Conservation (phyloP, 2,113 vertebrate genomes). For the Limnothrissa miodon region DNA sequence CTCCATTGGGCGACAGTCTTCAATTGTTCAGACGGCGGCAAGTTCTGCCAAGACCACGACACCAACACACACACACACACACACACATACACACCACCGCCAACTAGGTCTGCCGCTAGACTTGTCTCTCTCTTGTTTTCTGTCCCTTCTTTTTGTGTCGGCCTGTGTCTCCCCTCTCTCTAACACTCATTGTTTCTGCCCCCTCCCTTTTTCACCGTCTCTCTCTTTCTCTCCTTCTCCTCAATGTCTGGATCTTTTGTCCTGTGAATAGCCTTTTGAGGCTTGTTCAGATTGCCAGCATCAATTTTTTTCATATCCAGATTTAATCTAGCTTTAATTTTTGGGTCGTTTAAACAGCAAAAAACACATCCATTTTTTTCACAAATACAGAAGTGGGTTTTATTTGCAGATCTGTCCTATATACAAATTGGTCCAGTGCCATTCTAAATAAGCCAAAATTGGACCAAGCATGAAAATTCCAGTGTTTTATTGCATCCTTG, state of each 20-base stretch:
- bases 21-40: slow-evolving; percentile 30
- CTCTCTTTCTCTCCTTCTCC: background rate
- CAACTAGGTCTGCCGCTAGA: background rate
- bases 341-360: too few species aligned
- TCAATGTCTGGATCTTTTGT: background rate
- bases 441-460: too few species aligned
- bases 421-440: too few species aligned
- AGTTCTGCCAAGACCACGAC: slow-evolving; percentile 31
- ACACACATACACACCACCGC: background rate
- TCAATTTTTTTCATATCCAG: too few species aligned
- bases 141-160: background rate
- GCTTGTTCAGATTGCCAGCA: too few species aligned
- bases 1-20: background rate
- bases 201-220: background rate
- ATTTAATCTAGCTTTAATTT: too few species aligned
- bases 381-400: too few species aligned
- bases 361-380: too few species aligned
- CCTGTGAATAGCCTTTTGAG: background rate
- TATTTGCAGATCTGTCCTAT: too few species aligned
- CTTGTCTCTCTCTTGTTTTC: background rate
- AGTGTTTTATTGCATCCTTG: too few species aligned
- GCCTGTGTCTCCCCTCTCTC: background rate
- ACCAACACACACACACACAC: slow-evolving; percentile 1
- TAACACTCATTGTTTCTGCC: background rate
- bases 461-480: too few species aligned